phyloP scores from a whole-genome alignment of 2,888 invertebrate species.

The Chouioia cunea region DNA sequence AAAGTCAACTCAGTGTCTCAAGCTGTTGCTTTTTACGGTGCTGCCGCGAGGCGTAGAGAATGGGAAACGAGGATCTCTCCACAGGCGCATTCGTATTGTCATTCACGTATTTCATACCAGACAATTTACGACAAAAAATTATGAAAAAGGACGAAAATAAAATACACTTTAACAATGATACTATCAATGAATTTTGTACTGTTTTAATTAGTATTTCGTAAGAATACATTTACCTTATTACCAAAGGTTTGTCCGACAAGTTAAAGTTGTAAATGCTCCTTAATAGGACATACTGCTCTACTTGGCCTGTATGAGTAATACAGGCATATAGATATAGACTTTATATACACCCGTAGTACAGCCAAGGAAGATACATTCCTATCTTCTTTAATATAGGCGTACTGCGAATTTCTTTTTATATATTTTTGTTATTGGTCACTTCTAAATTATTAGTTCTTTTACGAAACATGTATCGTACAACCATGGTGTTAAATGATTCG shows the following conservation, averaged over 20 bases:
- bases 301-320: constrained; percentile 13
- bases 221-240: not conserved
- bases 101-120: too few relatives aligned
- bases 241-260: not conserved
- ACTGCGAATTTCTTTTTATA: constrained; percentile 14
- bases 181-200: not conserved
- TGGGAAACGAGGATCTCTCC: too few relatives aligned
- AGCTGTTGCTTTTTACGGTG: too few relatives aligned
- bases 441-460: constrained; percentile 9
- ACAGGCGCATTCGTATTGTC: too few relatives aligned
- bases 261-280: not conserved
- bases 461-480: constrained; percentile 6
- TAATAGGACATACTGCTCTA: not conserved
- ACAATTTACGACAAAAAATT: too few relatives aligned
- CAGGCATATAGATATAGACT: not conserved
- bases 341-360: constrained; percentile 1
- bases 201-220: not conserved
- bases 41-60: too few relatives aligned
- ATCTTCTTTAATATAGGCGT: constrained; percentile 21
- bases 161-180: too few relatives aligned
- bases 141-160: too few relatives aligned
- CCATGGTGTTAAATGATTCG: not conserved
- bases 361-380: constrained; percentile 18
- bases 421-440: constrained; percentile 27
- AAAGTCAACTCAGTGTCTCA: too few relatives aligned